Conservation (phyloP, 2,888 invertebrate species). For the Galeopsomyia nigrocyanea region DNA sequence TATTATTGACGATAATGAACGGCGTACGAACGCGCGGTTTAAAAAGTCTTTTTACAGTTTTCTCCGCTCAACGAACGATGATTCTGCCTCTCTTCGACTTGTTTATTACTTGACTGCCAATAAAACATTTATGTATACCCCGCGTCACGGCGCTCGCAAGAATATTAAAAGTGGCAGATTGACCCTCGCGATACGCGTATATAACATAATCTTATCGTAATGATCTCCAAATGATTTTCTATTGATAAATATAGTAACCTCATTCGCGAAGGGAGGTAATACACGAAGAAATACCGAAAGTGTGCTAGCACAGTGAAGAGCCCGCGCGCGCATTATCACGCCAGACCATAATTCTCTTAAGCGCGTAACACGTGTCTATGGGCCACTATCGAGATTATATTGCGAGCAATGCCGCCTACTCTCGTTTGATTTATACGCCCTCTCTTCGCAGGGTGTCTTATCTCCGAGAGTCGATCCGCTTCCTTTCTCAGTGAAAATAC, state of each 20-base stretch:
- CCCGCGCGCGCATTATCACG: too few species aligned
- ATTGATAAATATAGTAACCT: neutral
- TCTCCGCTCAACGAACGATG: too few species aligned
- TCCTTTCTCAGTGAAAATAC: conserved; percentile 23
- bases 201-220: conserved; percentile 1
- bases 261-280: neutral
- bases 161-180: neutral
- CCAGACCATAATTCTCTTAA: too few species aligned
- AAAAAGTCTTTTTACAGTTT: too few species aligned
- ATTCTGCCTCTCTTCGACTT: neutral
- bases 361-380: neutral
- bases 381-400: conserved; percentile 21
- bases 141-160: conserved; percentile 7
- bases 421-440: conserved; percentile 37
- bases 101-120: conserved; percentile 20
- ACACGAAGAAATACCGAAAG: neutral
- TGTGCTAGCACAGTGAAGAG: too few species aligned
- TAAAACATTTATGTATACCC: neutral
- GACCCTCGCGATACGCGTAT: conserved; percentile 7
- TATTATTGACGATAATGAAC: too few species aligned
- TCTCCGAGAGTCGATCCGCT: conserved; percentile 30
- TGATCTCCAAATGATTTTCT: conserved; percentile 5
- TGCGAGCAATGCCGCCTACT: neutral
- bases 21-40: too few species aligned
- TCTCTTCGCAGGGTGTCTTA: conserved; percentile 22